A percentile compares a stretch with the other conserved stretches of the same genome.
Evolutionary conservation across 2,797 vertebrate genomes (phyloP).

Genomic region (Chelon labrosus): DNA sequence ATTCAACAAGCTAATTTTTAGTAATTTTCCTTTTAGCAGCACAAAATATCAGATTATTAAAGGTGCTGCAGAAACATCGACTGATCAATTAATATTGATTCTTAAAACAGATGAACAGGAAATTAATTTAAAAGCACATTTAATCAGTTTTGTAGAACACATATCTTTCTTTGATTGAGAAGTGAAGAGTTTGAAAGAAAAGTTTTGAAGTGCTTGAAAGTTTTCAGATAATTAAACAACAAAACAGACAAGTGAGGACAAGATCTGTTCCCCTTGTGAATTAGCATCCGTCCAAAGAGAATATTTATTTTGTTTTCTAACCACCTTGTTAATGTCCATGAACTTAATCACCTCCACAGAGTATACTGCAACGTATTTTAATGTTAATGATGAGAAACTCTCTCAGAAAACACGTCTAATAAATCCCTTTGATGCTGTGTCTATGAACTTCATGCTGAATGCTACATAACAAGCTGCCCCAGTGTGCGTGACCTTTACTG

Average conservation of each 20-base stretch:
- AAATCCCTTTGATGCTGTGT: slow-evolving; percentile 60
- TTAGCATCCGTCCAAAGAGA: neutral
- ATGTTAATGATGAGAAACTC: slow-evolving; percentile 23
- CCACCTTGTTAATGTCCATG: slow-evolving; percentile 9
- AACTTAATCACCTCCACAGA: slow-evolving; percentile 30
- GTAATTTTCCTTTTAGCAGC: no score
- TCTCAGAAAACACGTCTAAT: slow-evolving; percentile 65
- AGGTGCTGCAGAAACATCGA: no score
- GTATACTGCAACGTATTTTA: neutral
- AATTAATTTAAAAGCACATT: no score
- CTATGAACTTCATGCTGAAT: neutral
- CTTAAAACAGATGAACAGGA: no score
- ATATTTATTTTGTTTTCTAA: slow-evolving; percentile 2
- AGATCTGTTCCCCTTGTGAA: neutral
- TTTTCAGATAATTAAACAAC: neutral
- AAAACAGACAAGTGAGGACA: neutral
- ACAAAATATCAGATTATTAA: no score
- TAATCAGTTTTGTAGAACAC: neutral
- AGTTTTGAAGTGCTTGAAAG: slow-evolving; percentile 1
- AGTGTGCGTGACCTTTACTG: slow-evolving; percentile 72
- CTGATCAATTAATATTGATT: no score
- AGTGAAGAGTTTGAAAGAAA: neutral
- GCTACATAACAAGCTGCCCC: slow-evolving; percentile 41
- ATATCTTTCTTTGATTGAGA: neutral
- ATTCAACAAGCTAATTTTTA: no score